phyloP scores from a whole-genome alignment of 2,113 vertebrate genomes.

The Tupaia chinensis region DNA sequence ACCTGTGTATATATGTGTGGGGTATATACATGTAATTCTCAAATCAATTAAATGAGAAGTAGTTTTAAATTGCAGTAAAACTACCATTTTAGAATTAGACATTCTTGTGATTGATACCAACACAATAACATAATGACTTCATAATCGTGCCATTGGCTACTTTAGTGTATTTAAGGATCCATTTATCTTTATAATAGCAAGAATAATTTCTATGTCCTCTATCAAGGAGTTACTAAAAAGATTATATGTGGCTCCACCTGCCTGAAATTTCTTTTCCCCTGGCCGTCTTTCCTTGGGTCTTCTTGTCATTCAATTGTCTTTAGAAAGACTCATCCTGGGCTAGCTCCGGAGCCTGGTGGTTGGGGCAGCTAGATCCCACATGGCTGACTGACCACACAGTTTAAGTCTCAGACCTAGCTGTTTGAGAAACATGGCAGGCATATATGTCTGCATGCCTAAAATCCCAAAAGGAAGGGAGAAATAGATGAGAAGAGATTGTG shows the following conservation, averaged over 20 bases:
- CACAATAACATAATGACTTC: too few relatives aligned
- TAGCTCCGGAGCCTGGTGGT: too few relatives aligned
- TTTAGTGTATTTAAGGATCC: neutral
- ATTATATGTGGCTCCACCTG: neutral
- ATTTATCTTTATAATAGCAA: neutral
- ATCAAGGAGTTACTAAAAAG: neutral
- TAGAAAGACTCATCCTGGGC: neutral
- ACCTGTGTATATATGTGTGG: too few relatives aligned
- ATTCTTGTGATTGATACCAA: fast-evolving
- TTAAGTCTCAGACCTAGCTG: too few relatives aligned
- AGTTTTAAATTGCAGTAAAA: neutral
- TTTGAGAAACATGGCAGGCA: too few relatives aligned
- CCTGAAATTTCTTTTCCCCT: neutral
- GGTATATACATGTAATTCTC: neutral
- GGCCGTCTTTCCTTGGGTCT: neutral
- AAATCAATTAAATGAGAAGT: neutral
- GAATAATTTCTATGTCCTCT: neutral
- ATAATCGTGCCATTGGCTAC: neutral
- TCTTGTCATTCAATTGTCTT: neutral
- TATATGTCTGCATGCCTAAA: too few relatives aligned
- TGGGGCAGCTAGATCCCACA: too few relatives aligned
- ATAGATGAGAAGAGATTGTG: too few relatives aligned
- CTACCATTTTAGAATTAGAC: neutral
- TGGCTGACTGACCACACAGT: too few relatives aligned
- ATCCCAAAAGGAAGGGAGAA: too few relatives aligned